Evolutionary conservation across 1,140 invertebrate species (phyloP).

Genomic region (Hyphantria cunea): DNA sequence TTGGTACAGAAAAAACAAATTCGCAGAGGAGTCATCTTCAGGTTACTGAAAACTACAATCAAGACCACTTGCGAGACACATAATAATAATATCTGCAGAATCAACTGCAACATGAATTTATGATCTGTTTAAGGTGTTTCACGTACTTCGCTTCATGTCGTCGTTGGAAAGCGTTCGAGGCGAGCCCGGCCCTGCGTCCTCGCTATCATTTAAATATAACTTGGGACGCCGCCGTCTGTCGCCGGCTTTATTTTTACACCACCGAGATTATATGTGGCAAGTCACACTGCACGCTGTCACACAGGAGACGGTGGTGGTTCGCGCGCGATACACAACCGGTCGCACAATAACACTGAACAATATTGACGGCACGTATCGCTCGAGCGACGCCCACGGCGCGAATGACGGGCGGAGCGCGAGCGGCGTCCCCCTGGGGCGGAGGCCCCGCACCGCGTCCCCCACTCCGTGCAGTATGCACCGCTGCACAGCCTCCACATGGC

Average conservation of each 20-base stretch:
- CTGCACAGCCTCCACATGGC: slow-evolving; percentile 64
- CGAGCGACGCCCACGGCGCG: slow-evolving; percentile 49
- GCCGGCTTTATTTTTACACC: slow-evolving; percentile 79
- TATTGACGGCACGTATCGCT: slow-evolving; percentile 34
- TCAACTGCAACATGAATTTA: slow-evolving; percentile 42
- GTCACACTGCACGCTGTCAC: slow-evolving; percentile 63
- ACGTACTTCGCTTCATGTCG: slow-evolving; percentile 76
- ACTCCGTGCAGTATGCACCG: slow-evolving; percentile 64
- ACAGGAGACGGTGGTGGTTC: slow-evolving; percentile 41
- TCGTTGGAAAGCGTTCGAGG: slow-evolving; percentile 60
- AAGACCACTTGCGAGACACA: slow-evolving; percentile 30
- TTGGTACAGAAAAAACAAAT: slow-evolving; percentile 17
- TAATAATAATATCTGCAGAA: slow-evolving; percentile 31
- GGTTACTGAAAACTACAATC: neutral
- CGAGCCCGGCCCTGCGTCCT: slow-evolving; percentile 56
- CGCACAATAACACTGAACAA: slow-evolving; percentile 12
- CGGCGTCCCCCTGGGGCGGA: slow-evolving; percentile 35
- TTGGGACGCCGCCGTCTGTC: slow-evolving; percentile 71
- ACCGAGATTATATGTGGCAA: slow-evolving; percentile 54
- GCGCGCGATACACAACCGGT: slow-evolving; percentile 28
- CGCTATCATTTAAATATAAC: slow-evolving; percentile 81
- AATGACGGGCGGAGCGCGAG: slow-evolving; percentile 50
- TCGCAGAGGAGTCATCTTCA: neutral
- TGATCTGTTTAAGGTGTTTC: slow-evolving; percentile 49
- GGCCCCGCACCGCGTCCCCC: slow-evolving; percentile 29